Evolutionary conservation across 2,113 vertebrate genomes (phyloP).

Genomic region (Macheiramphus alcinus): DNA sequence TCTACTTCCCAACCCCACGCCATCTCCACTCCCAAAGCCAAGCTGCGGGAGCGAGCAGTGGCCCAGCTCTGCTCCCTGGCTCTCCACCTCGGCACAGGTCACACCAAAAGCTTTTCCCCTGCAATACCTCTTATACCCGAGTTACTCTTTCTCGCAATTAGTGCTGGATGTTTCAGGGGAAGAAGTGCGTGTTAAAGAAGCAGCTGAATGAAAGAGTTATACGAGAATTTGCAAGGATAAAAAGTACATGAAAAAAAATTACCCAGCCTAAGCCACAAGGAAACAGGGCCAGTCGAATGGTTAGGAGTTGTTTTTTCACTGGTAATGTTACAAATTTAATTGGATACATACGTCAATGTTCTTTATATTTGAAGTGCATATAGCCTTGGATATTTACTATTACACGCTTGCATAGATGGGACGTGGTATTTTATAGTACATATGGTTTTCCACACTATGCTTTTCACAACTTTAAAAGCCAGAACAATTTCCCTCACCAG

Average conservation of each 20-base stretch:
- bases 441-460: slow-evolving; percentile 25
- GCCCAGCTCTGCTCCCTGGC: not conserved
- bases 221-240: not conserved
- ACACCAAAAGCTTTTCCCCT: not conserved
- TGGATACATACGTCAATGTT: slow-evolving; percentile 19
- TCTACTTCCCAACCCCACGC: not conserved
- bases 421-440: not conserved
- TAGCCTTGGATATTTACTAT: slow-evolving; percentile 25
- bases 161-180: not conserved
- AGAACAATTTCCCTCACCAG: slow-evolving; percentile 47
- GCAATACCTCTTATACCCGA: not conserved
- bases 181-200: not conserved
- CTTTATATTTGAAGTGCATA: not conserved
- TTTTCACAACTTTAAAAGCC: slow-evolving; percentile 46
- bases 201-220: not conserved
- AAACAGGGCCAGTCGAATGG: not conserved
- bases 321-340: slow-evolving; percentile 37
- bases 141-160: not conserved
- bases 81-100: not conserved
- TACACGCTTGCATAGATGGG: not conserved
- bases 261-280: not conserved
- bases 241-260: not conserved
- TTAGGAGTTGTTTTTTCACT: not conserved
- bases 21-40: not conserved
- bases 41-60: not conserved